Percentiles rank a stretch among this genome's conserved stretches.
phyloP scores from a whole-genome alignment of 1,140 invertebrate genomes.

The Drosophila repleta region DNA sequence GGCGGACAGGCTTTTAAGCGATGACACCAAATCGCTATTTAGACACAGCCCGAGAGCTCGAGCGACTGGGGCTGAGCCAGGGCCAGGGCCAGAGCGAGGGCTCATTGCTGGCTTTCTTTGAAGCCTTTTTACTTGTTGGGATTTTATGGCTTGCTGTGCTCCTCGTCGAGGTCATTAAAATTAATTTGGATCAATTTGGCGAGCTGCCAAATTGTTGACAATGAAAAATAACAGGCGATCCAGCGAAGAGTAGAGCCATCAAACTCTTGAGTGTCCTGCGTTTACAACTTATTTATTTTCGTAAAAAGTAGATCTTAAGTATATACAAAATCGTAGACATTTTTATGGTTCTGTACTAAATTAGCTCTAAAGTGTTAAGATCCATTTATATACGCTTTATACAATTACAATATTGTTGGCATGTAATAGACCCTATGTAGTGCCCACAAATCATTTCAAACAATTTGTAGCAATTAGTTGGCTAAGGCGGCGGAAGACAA shows the following conservation, averaged over 20 bases:
- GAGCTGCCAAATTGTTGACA: conserved; percentile 83
- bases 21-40: conserved; percentile 84
- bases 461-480: conserved; percentile 46
- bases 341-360: conserved; percentile 56
- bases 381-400: conserved; percentile 1
- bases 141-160: conserved; percentile 68
- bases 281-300: conserved; percentile 78
- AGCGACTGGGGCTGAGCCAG: background rate
- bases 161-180: conserved; percentile 79
- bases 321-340: conserved; percentile 72
- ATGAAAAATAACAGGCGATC: conserved; percentile 78
- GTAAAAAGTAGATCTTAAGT: conserved; percentile 55
- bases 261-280: conserved; percentile 52
- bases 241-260: conserved; percentile 61
- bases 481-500: conserved; percentile 51
- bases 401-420: conserved; percentile 9
- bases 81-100: conserved; percentile 1
- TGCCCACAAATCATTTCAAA: conserved; percentile 69
- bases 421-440: conserved; percentile 33
- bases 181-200: conserved; percentile 84
- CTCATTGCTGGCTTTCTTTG: conserved; percentile 20
- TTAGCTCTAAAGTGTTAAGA: conserved; percentile 37
- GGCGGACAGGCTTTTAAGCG: conserved; percentile 83
- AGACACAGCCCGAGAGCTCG: conserved; percentile 57
- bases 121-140: conserved; percentile 57